phyloP scores from a whole-genome alignment of 2,113 vertebrate genomes.

The Struthidea cinerea region DNA sequence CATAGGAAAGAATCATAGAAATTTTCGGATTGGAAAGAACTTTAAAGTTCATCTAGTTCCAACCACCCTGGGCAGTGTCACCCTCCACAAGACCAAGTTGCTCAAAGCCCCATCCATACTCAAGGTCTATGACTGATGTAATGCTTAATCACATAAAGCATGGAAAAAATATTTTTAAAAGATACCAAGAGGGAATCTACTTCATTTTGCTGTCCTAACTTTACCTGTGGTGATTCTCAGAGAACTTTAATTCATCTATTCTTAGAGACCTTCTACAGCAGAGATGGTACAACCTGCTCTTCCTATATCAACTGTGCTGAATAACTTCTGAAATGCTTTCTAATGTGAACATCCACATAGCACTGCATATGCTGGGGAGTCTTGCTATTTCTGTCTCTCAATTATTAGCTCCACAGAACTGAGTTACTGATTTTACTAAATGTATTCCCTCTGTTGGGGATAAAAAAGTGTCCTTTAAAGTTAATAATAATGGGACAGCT shows the following conservation, averaged over 20 bases:
- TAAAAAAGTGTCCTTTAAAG: not conserved
- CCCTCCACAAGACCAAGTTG: not conserved
- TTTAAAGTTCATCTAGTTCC: not conserved
- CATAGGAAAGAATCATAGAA: not conserved
- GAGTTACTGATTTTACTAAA: not conserved
- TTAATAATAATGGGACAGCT: not conserved
- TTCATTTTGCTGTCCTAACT: not conserved
- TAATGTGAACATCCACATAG: not conserved
- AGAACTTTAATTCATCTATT: not conserved
- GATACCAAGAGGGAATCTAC: not conserved
- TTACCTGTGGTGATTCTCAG: not conserved
- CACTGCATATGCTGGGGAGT: not conserved
- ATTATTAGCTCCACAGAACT: not conserved
- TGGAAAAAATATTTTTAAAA: not conserved
- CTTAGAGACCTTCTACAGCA: not conserved
- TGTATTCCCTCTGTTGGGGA: not conserved
- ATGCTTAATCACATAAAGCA: not conserved
- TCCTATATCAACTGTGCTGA: not conserved
- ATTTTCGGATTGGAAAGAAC: not conserved
- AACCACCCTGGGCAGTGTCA: not conserved
- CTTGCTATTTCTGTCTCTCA: not conserved
- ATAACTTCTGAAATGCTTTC: not conserved
- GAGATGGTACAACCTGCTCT: not conserved
- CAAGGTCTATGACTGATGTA: not conserved
- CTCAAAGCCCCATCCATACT: not conserved